A percentile compares a stretch with the other conserved stretches of the same genome.
Conservation (phyloP, 1,140 invertebrate genomes). For the Metopolophium dirhodum region DNA sequence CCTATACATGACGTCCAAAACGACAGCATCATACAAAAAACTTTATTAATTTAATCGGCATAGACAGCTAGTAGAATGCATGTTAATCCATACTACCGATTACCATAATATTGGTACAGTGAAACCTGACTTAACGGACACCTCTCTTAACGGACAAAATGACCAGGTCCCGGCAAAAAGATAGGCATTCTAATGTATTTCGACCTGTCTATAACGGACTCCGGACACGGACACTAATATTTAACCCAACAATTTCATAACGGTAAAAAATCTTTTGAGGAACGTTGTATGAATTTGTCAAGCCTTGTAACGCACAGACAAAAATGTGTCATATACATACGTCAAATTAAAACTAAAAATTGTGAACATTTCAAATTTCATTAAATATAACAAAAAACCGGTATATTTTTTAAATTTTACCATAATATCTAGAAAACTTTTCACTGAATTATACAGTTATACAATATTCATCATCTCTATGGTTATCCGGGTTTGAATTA, state of each 20-base stretch:
- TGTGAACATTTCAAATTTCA: not conserved
- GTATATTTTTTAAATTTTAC: too few species aligned
- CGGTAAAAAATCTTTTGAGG: not conserved
- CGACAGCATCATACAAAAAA: not conserved
- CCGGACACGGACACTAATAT: too few species aligned
- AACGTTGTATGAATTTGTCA: not conserved
- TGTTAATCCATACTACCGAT: not conserved
- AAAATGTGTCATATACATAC: not conserved
- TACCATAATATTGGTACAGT: conserved; percentile 48
- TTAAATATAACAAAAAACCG: not conserved
- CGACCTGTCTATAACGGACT: too few species aligned
- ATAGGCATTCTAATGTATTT: too few species aligned
- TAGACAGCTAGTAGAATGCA: not conserved
- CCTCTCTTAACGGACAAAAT: too few species aligned
- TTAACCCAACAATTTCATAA: too few species aligned
- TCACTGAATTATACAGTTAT: too few species aligned
- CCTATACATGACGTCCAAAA: not conserved
- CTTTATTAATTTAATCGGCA: not conserved
- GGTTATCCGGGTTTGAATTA: not conserved
- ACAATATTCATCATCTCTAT: not conserved
- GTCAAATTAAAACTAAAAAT: not conserved
- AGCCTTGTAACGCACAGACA: not conserved
- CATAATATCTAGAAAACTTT: too few species aligned
- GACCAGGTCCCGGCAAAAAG: too few species aligned
- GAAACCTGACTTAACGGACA: too few species aligned